phyloP scores from a whole-genome alignment of 2,797 vertebrate species.

The Carcharodon carcharias region DNA sequence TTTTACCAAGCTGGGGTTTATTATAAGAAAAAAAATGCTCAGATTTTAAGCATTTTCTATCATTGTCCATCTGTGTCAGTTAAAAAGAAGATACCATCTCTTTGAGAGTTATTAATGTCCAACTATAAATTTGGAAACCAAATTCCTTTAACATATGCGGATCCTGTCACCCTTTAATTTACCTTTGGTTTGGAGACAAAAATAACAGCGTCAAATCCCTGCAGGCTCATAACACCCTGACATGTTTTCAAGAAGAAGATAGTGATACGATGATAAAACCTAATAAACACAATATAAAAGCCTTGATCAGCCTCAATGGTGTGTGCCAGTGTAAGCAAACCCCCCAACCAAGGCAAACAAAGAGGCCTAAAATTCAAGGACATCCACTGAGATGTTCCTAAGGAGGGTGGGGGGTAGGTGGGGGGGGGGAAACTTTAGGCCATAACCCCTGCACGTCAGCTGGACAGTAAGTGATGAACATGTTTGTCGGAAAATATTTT shows the following conservation, averaged over 20 bases:
- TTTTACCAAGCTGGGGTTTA: background rate
- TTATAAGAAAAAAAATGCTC: background rate
- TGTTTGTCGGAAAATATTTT: conserved; percentile 62
- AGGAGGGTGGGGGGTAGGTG: conserved; percentile 48
- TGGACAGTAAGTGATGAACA: conserved; percentile 59
- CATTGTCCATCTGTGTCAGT: conserved; percentile 4
- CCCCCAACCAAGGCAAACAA: conserved; percentile 67
- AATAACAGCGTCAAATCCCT: conserved; percentile 65
- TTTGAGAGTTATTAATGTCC: conserved; percentile 31
- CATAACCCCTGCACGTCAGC: conserved; percentile 57
- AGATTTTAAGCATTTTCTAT: conserved; percentile 20
- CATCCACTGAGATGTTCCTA: conserved; percentile 63
- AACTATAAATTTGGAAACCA: conserved; percentile 10
- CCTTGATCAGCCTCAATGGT: conserved; percentile 59
- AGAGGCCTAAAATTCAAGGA: conserved; percentile 60
- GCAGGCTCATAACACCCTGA: conserved; percentile 68
- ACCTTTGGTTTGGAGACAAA: conserved; percentile 58
- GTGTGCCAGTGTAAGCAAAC: conserved; percentile 66
- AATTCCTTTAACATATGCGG: conserved; percentile 36
- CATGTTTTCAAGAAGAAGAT: conserved; percentile 69
- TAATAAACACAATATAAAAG: conserved; percentile 73
- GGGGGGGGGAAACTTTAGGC: conserved; percentile 59
- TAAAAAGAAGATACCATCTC: conserved; percentile 17
- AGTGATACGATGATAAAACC: conserved; percentile 73
- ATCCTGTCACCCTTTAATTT: background rate